These are phyloP conservation scores for Planiliza haematocheilus DNA, from an alignment of 2,113 vertebrate species.

Conservation along the genomic window DNA sequence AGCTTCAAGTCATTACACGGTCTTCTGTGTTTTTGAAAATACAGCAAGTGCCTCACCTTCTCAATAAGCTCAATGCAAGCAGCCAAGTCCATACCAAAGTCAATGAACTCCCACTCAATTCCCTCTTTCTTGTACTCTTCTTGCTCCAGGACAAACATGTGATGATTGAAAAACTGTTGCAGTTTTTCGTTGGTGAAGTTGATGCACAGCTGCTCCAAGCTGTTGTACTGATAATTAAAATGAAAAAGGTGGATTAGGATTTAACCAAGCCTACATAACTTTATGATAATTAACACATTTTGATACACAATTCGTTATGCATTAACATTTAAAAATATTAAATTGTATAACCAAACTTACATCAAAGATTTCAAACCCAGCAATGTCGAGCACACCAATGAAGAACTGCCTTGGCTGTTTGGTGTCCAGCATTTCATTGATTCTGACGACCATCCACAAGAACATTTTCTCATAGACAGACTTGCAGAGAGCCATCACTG, in stretches of 20 bases:
- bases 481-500: slow-evolving; percentile 80
- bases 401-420: slow-evolving; percentile 81
- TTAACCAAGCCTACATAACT: neutral
- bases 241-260: no score
- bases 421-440: slow-evolving; percentile 83
- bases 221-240: slow-evolving; percentile 75
- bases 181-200: no score
- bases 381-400: slow-evolving; percentile 85
- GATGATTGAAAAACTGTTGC: no score
- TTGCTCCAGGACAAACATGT: no score
- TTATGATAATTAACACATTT: no score
- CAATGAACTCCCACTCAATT: slow-evolving; percentile 90
- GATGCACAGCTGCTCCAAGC: slow-evolving; percentile 38
- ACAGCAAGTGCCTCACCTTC: slow-evolving; percentile 23
- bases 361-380: slow-evolving; percentile 87
- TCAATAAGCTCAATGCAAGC: slow-evolving; percentile 45
- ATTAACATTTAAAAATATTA: no score
- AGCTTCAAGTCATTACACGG: neutral
- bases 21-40: neutral
- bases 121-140: slow-evolving; percentile 90
- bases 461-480: slow-evolving; percentile 87
- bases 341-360: no score
- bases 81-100: slow-evolving; percentile 73
- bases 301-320: no score
- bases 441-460: slow-evolving; percentile 83